Percentiles rank a stretch among this genome's conserved stretches.
Conservation (phyloP, 2,888 invertebrate genomes). For the Limenitis camilla region DNA sequence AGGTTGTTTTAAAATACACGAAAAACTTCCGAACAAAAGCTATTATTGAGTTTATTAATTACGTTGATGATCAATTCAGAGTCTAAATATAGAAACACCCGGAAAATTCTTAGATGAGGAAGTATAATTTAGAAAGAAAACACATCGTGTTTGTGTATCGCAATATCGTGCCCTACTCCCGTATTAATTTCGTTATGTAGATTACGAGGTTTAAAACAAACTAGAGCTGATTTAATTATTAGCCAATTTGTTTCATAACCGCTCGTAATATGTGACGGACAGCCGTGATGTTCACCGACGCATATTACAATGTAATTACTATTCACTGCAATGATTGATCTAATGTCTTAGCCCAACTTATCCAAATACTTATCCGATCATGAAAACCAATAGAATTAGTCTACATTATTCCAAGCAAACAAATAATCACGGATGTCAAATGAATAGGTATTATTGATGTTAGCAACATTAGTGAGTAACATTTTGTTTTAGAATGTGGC, state of each 20-base stretch:
- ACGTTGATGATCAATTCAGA: background rate
- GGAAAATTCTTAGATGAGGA: slow-evolving; percentile 27
- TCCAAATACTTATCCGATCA: no score
- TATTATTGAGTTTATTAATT: background rate
- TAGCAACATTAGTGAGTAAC: no score
- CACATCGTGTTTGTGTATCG: slow-evolving; percentile 22
- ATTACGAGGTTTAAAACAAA: slow-evolving; percentile 18
- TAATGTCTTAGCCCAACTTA: background rate
- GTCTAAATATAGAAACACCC: slow-evolving; percentile 8
- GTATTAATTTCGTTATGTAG: slow-evolving; percentile 28
- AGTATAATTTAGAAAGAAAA: slow-evolving; percentile 29
- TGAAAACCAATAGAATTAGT: no score
- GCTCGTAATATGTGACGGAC: slow-evolving; percentile 8
- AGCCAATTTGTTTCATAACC: slow-evolving; percentile 22
- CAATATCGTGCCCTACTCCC: slow-evolving; percentile 28
- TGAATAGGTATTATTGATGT: no score
- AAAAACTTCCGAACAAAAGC: no score
- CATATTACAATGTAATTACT: slow-evolving; percentile 9
- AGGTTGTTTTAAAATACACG: no score
- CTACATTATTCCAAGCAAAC: no score
- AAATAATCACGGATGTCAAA: no score
- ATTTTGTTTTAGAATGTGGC: no score
- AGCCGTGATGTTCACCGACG: slow-evolving; percentile 17
- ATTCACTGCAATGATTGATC: background rate
- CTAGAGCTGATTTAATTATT: slow-evolving; percentile 21